phyloP scores from a whole-genome alignment of 1,140 invertebrate genomes.

The Monochamus saltuarius region DNA sequence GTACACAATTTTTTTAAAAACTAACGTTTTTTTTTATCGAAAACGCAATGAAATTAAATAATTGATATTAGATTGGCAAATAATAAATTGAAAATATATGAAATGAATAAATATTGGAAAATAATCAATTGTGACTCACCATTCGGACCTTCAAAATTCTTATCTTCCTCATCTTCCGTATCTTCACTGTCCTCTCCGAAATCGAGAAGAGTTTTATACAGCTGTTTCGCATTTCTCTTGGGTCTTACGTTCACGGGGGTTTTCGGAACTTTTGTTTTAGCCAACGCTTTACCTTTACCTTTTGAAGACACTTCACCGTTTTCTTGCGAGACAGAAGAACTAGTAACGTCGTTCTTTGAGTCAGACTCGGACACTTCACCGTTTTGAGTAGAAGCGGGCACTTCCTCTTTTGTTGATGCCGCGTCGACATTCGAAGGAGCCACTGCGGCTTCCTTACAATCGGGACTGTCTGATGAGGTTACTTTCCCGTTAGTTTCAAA shows the following conservation, averaged over 20 bases:
- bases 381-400: conserved; percentile 24
- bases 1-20: no score
- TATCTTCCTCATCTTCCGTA: conserved; percentile 48
- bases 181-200: conserved; percentile 32
- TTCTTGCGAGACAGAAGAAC: conserved; percentile 18
- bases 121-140: conserved; percentile 23
- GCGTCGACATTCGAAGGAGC: neutral
- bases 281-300: conserved; percentile 44
- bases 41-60: no score
- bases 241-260: conserved; percentile 25
- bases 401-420: conserved; percentile 14
- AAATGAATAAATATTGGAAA: neutral
- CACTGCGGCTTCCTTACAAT: conserved; percentile 13
- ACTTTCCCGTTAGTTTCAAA: conserved; percentile 24
- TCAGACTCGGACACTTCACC: conserved; percentile 25
- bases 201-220: conserved; percentile 43
- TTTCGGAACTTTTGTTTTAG: conserved; percentile 34
- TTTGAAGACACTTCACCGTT: conserved; percentile 11
- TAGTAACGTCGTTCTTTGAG: conserved; percentile 19
- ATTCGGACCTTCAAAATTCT: conserved; percentile 44
- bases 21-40: no score
- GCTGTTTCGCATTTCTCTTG: conserved; percentile 38
- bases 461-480: conserved; percentile 25
- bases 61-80: no score
- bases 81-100: no score